Conservation (phyloP, 2,113 vertebrate species). For the Petroica traversi region DNA sequence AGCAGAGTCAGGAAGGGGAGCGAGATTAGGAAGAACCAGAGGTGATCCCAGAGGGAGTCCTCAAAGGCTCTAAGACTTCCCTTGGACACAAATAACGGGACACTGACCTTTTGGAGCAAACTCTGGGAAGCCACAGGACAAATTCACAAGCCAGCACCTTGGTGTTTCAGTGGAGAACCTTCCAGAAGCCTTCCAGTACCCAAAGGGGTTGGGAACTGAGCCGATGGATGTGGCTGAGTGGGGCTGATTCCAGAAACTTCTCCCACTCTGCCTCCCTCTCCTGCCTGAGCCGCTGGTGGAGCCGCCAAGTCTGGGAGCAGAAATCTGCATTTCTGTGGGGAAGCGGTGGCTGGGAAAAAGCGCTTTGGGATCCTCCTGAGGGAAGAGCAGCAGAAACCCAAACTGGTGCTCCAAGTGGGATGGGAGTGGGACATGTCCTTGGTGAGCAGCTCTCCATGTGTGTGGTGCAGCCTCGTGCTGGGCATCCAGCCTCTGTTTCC, state of each 20-base stretch:
- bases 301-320: not conserved
- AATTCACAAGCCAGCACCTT: not conserved
- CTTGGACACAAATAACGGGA: rapidly evolving
- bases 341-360: not conserved
- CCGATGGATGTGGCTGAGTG: rapidly evolving
- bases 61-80: not conserved
- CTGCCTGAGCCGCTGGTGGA: not conserved
- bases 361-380: not conserved
- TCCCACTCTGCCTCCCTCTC: not conserved
- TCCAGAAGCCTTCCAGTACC: not conserved
- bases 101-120: rapidly evolving
- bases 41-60: not conserved
- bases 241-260: not conserved
- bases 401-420: not conserved
- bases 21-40: not conserved
- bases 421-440: not conserved
- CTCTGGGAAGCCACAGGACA: not conserved
- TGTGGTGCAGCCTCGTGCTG: not conserved
- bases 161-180: not conserved
- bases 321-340: not conserved
- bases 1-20: not conserved
- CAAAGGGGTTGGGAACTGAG: not conserved
- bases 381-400: not conserved
- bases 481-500: not conserved
- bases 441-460: not conserved